phyloP scores from a whole-genome alignment of 35 echinoderm and acorn worm genomes.

The Eucidaris tribuloides region DNA sequence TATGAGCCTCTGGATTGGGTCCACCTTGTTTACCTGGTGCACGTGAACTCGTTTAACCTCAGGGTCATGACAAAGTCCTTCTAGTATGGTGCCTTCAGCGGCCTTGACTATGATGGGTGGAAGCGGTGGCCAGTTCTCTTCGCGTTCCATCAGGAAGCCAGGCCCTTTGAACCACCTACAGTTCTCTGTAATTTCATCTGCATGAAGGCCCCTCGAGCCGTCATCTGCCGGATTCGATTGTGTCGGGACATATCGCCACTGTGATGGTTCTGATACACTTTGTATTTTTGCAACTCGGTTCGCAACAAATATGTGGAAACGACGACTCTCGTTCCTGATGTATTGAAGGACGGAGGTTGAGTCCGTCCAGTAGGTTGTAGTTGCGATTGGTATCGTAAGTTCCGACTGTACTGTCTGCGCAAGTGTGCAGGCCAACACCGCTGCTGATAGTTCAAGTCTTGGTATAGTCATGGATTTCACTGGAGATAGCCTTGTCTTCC shows the following conservation, averaged over 20 bases:
- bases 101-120: not conserved
- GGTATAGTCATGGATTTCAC: conserved; percentile 37
- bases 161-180: conserved; percentile 39
- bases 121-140: conserved; percentile 11
- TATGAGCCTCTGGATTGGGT: not conserved
- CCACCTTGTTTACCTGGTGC: too few species aligned
- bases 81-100: not conserved
- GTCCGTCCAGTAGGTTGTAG: conserved; percentile 52
- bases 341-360: conserved; percentile 61
- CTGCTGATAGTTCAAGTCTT: conserved; percentile 66
- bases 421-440: conserved; percentile 4
- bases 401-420: conserved; percentile 11
- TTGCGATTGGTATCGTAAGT: not conserved
- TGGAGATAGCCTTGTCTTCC: conserved; percentile 50
- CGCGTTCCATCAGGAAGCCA: conserved; percentile 24
- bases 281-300: conserved; percentile 32
- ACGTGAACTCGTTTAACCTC: too few species aligned
- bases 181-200: not conserved
- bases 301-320: conserved; percentile 58
- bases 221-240: conserved; percentile 59
- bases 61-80: not conserved
- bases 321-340: conserved; percentile 24
- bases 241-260: conserved; percentile 65
- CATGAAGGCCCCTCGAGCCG: conserved; percentile 36
- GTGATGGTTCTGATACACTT: not conserved